phyloP scores from a whole-genome alignment of 2,113 vertebrate species.

The Stigmatopora nigra region DNA sequence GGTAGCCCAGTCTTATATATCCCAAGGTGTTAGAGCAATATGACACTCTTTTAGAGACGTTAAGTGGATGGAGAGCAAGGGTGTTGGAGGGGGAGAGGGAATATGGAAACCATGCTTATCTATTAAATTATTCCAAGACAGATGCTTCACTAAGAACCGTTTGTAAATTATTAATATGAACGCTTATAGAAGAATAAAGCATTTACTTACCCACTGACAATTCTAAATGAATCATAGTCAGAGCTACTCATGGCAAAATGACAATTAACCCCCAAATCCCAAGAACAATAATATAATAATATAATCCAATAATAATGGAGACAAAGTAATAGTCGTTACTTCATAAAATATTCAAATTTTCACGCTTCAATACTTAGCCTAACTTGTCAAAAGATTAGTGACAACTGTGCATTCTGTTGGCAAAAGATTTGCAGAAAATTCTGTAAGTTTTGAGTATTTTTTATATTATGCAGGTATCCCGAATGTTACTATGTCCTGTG shows the following conservation, averaged over 20 bases:
- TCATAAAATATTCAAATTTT: background rate
- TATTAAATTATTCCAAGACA: conserved; percentile 61
- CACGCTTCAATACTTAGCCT: background rate
- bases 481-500: background rate
- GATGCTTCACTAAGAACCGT: conserved; percentile 53
- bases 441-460: too few species aligned
- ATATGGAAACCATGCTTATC: conserved; percentile 41
- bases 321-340: background rate
- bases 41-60: conserved; percentile 26
- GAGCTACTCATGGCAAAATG: conserved; percentile 36
- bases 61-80: conserved; percentile 15
- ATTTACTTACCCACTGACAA: conserved; percentile 62
- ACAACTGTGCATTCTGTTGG: background rate
- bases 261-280: conserved; percentile 60
- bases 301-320: background rate
- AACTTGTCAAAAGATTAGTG: background rate
- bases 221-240: conserved; percentile 67
- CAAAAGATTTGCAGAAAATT: background rate
- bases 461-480: background rate
- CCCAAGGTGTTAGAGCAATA: conserved; percentile 31
- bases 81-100: conserved; percentile 19
- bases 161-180: conserved; percentile 68
- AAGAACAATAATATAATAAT: conserved; percentile 22
- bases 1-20: conserved; percentile 55
- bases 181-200: conserved; percentile 64